Base-by-base conservation (phyloP, 2,888 invertebrate species). In the Eretmocerus hayati region DNA sequence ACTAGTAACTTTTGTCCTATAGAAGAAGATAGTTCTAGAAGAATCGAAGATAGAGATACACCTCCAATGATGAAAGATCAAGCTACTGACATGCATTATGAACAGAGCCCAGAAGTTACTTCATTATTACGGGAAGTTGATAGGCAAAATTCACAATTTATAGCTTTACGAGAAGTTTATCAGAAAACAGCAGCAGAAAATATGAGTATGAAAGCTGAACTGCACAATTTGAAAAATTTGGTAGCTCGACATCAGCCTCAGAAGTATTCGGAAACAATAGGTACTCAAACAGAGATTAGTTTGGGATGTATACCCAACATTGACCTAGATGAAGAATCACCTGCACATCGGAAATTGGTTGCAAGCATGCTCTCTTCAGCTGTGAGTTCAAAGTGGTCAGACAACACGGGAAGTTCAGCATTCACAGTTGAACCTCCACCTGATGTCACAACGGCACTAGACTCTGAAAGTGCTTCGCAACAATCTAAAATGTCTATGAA, bases 231-330 rank as follows among this genome's bases (percentile, higher is more conserved):
- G 23, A 60, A 51, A 44, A 60, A 61, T 18, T 52, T 50, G 3
- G 35, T n/a, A n/a, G n/a, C n/a, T n/a, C n/a, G n/a, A n/a, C n/a
- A n/a, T n/a, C n/a, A n/a, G n/a, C n/a, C n/a, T n/a, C n/a, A n/a
- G n/a, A n/a, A n/a, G n/a, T n/a, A n/a, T n/a, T n/a, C n/a, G n/a
- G n/a, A n/a, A n/a, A n/a, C n/a, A n/a, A n/a, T n/a, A n/a, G n/a
- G n/a, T n/a, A 55, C 66, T 20, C 68, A 69, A 55, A 66, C 67
- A 4, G 68, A 67, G n/a, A n/a, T n/a, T n/a, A n/a, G n/a, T n/a
- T n/a, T n/a, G n/a, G n/a, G n/a, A n/a, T n/a, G n/a, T 18, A 41
- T 43, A 5, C 41, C 53, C 4, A 9, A 26, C 2, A 33, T 42
- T 15, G 38, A 51, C 5, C 22, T 39, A 13, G 9, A 31, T 0